Percentiles rank a stretch among this genome's conserved stretches.
phyloP scores from a whole-genome alignment of 2,797 vertebrate genomes.

The Avahi laniger region DNA sequence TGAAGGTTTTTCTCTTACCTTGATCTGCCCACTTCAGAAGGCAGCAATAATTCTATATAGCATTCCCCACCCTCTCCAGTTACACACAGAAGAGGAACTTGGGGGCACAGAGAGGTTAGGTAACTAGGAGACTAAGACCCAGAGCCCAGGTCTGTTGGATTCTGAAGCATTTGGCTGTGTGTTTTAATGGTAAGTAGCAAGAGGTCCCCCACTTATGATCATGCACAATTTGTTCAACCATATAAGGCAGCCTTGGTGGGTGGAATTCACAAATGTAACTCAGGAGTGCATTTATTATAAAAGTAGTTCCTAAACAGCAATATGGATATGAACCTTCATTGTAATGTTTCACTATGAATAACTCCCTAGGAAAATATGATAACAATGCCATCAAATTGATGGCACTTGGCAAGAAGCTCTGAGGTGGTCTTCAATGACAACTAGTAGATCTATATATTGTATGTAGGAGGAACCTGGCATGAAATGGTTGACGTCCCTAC shows the following conservation, averaged over 20 bases:
- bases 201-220: neutral
- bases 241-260: neutral
- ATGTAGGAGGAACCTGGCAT: neutral
- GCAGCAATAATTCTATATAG: neutral
- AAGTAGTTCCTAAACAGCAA: neutral
- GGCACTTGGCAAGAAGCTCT: neutral
- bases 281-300: neutral
- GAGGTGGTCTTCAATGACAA: neutral
- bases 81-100: neutral
- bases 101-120: neutral
- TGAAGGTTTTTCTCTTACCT: neutral
- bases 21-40: neutral
- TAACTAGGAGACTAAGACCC: neutral
- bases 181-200: neutral
- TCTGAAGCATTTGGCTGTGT: neutral
- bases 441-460: fast-evolving
- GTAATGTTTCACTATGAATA: neutral
- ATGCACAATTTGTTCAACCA: neutral
- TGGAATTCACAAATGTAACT: neutral
- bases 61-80: neutral
- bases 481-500: neutral
- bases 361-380: neutral
- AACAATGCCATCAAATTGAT: neutral
- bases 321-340: neutral
- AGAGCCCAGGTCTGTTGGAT: neutral